A percentile compares a stretch with the other conserved stretches of the same genome.
Evolutionary conservation across 2,113 vertebrate species (phyloP).

Genomic region (Atrichornis clamosus): DNA sequence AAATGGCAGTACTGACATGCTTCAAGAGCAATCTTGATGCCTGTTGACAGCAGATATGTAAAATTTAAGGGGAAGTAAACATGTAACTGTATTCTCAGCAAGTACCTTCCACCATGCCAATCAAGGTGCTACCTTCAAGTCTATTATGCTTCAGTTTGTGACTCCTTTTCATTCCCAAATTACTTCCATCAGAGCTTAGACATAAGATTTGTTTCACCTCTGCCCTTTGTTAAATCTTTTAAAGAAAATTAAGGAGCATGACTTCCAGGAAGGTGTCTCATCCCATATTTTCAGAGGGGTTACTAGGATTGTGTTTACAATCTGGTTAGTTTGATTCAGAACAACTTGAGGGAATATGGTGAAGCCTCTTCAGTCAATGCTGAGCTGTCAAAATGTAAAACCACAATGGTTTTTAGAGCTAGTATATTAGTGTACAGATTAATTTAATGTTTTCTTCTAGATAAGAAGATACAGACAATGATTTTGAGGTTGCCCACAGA

Average conservation of each 20-base stretch:
- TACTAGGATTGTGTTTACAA: not conserved
- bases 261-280: not conserved
- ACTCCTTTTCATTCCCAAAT: not conserved
- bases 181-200: not conserved
- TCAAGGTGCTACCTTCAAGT: not conserved
- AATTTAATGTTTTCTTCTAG: not conserved
- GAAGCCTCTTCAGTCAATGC: not conserved
- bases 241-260: not conserved
- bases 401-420: not conserved
- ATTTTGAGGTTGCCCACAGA: not conserved
- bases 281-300: not conserved
- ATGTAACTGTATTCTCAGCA: not conserved
- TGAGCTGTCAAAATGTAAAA: not conserved
- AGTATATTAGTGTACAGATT: not conserved
- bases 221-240: not conserved
- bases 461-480: not conserved
- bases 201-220: not conserved
- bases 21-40: not conserved
- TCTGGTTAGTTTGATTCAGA: not conserved
- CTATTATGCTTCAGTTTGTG: not conserved
- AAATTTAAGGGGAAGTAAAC: not conserved
- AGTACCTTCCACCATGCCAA: not conserved
- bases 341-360: not conserved
- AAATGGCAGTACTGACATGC: not conserved
- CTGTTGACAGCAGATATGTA: not conserved